Base-by-base conservation (phyloP, 1,140 invertebrate species). In the Ceratina australensis region DNA sequence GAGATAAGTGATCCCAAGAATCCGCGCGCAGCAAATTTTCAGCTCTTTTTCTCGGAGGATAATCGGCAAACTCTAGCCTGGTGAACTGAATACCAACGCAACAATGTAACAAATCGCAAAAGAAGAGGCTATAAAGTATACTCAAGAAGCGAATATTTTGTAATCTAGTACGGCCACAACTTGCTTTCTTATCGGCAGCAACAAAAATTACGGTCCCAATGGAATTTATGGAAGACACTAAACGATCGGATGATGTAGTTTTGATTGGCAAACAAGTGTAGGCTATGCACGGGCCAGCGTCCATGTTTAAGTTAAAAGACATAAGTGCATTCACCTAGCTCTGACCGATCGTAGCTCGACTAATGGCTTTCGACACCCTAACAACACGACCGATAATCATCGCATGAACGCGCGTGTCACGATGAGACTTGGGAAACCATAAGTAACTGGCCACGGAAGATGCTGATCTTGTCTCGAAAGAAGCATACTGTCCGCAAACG, bases 311-410 rank as follows among this genome's bases (percentile, higher is more conserved):
- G 33, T 42, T 20, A 15, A 33, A 42, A 50, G 63, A 74, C 68
- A 72, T 75, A 81, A 59, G 74, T 73, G 52, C 79, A 54, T 82
- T 87, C 76, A 85, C 74, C 74, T 63, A 49, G 66, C 60, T 64
- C 66, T 64, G 78, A 83, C 59, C 73, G 72, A 81, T 84, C 78
- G 74, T 79, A 68, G 59, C 66, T 72, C 79, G 73, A 83, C 82
- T 89, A 89, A 89, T 89, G 89, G 88, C 75, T 88, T 79, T 82
- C 81, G 87, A 89, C 88, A 82, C 80, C 79, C 72, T 82, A 85
- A 89, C 86, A 86, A 68, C 80, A 79, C 82, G 85, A 87, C 86
- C 88, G 88, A 89, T 89, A 89, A 90, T 89, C 76, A 83, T 63
- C 61, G 80, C 77, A 80, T 83, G 82, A 84, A 65, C 56, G 82